Evolutionary conservation across 2,888 invertebrate genomes (phyloP), one percentile per base, ranked within the genome.

Genomic region (Polydrusus cervinus): DNA sequence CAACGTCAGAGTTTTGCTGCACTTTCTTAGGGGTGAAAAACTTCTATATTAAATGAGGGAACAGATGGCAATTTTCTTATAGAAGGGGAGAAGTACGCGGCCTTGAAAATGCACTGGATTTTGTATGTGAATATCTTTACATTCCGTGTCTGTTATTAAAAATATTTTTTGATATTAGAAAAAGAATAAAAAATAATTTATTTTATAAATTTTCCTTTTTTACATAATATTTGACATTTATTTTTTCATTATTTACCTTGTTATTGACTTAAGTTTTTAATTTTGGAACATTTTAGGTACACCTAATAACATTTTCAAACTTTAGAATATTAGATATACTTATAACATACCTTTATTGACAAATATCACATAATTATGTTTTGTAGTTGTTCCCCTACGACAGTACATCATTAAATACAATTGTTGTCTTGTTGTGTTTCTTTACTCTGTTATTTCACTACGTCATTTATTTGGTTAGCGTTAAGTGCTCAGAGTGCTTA

Each of bases 1-100:
- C 74, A 74, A 34, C 74, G 77, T 77, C 77, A 74, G 49, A 70
- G 73, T 76, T 74, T 71, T 70, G 62, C 25, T 74, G 71, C 69
- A 74, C 60, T 74, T 71, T 38, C 53, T 67, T 68, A 49, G 76
- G 72, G 76, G 73, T 55, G 47, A 45, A 51, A 40, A 49, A 45
- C 66, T 57, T 47, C 55, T 62, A 25, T 71, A 75, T 66, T 66
- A 66, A 49, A 66, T 55, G 60, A 73, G 60, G 67, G 73, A 67
- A 73, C 67, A 61, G 65, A 43, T 73, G 73, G 66, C 43, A 30
- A 14, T 49, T 66, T 38, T 73, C 64, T 62, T 71, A 18, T 20
- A 40, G 6, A 45, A 57, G 64, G 73, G 74, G 74, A 51, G 60
- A 38, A 47, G 10, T 43, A 45, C 25, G 16, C 62, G 62, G 25